A percentile compares a stretch with the other conserved stretches of the same genome.
These are phyloP conservation scores for Parascotia fuliginaria DNA, from an alignment of 2,888 invertebrate species.

Conservation along the genomic window DNA sequence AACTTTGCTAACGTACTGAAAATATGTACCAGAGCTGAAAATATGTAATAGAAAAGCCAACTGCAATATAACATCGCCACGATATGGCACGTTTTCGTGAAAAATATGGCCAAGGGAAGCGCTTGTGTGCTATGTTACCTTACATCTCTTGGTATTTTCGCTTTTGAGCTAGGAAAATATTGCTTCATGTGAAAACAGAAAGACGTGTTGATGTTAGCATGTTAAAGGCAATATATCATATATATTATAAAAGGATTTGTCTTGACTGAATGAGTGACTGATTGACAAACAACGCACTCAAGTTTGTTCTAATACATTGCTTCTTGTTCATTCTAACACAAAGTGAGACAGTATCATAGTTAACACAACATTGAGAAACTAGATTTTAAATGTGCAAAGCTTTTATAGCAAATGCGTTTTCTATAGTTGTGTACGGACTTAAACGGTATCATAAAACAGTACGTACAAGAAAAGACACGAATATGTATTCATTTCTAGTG, in stretches of 20 bases:
- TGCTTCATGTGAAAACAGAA: too few relatives aligned
- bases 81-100: conserved; percentile 58
- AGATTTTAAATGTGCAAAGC: neutral
- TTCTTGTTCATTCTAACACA: too few relatives aligned
- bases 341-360: neutral
- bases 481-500: too few relatives aligned
- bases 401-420: neutral
- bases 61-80: conserved; percentile 41
- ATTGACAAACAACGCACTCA: too few relatives aligned
- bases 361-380: too few relatives aligned
- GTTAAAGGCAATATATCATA: too few relatives aligned
- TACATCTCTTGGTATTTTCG: too few relatives aligned
- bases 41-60: conserved; percentile 19
- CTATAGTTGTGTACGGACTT: neutral
- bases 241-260: too few relatives aligned
- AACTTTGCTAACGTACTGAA: conserved; percentile 1
- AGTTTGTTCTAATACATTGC: too few relatives aligned
- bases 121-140: conserved; percentile 1
- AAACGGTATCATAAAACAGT: neutral
- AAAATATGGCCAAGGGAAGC: conserved; percentile 50
- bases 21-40: conserved; percentile 20
- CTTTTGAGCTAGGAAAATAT: too few relatives aligned
- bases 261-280: too few relatives aligned
- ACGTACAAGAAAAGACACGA: neutral
- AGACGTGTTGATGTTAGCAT: too few relatives aligned